These are phyloP conservation scores for Megaustenia siamemsis DNA, from an alignment of 2,888 invertebrate species.

Conservation along the genomic window DNA sequence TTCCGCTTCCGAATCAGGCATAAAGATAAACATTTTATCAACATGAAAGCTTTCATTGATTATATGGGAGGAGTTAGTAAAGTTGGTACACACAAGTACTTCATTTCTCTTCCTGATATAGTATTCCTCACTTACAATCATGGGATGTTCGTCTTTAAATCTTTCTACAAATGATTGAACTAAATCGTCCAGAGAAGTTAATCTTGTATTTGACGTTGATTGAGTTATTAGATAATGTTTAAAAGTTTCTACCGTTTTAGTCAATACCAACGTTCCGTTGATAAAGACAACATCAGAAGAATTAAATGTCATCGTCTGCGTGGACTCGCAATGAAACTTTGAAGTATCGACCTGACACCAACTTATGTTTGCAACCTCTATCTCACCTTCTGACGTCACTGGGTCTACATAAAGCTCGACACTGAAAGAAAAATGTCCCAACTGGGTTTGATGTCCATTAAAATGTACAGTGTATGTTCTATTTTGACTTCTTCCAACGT, in stretches of 20 bases:
- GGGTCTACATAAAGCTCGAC: not conserved
- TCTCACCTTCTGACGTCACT: not conserved
- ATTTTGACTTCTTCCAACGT: not conserved
- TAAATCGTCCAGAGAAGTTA: not conserved
- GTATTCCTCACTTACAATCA: not conserved
- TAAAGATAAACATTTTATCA: not conserved
- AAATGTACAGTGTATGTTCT: conserved; percentile 5
- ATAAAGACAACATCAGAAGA: not conserved
- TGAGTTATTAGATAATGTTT: not conserved
- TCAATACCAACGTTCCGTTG: not conserved
- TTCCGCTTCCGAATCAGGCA: conserved; percentile 33
- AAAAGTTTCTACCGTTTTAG: not conserved
- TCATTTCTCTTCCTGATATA: not conserved
- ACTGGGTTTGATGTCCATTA: not conserved
- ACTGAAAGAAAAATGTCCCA: not conserved
- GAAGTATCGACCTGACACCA: conserved; percentile 11
- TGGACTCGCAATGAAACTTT: not conserved
- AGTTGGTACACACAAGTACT: not conserved
- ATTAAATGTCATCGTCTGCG: not conserved
- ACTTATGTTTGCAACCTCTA: not conserved
- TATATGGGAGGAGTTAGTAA: not conserved
- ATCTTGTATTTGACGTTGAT: not conserved
- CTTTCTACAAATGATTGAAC: not conserved
- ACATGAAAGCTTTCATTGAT: not conserved
- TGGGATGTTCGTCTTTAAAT: not conserved